Evolutionary conservation across 2,888 invertebrate species (phyloP).

Genomic region (Amphipyra tragopoginis): DNA sequence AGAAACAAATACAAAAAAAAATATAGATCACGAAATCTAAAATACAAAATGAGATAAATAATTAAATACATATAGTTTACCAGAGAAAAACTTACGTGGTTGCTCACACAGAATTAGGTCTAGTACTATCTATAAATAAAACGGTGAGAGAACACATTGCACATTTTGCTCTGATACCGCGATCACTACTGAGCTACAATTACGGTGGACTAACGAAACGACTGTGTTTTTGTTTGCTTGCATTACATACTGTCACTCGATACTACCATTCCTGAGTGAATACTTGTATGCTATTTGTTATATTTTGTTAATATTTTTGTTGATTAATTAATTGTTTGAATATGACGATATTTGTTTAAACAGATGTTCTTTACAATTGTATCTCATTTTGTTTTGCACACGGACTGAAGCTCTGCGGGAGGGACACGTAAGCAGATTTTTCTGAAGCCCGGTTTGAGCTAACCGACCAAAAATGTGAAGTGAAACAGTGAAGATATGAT

Average conservation of each 20-base stretch:
- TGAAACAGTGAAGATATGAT: too few relatives aligned
- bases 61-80: neutral
- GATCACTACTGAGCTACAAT: constrained; percentile 61
- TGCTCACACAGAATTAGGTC: constrained; percentile 25
- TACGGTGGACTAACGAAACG: constrained; percentile 54
- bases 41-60: neutral
- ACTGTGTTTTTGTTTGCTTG: constrained; percentile 71
- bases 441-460: too few relatives aligned
- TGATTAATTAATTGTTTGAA: neutral
- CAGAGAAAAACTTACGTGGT: constrained; percentile 30
- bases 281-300: constrained; percentile 24
- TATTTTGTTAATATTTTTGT: constrained; percentile 2
- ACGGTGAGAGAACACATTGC: constrained; percentile 31
- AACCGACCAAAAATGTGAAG: too few relatives aligned
- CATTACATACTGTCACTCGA: constrained; percentile 72
- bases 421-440: too few relatives aligned
- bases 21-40: neutral
- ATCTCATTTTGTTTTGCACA: too few relatives aligned
- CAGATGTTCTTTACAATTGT: neutral
- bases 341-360: neutral
- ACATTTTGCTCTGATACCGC: constrained; percentile 59
- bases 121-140: constrained; percentile 45
- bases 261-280: constrained; percentile 56
- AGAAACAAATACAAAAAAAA: too few relatives aligned
- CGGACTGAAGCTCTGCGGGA: too few relatives aligned